phyloP scores from a whole-genome alignment of 2,113 vertebrate species.

The Hypanus sabinus region DNA sequence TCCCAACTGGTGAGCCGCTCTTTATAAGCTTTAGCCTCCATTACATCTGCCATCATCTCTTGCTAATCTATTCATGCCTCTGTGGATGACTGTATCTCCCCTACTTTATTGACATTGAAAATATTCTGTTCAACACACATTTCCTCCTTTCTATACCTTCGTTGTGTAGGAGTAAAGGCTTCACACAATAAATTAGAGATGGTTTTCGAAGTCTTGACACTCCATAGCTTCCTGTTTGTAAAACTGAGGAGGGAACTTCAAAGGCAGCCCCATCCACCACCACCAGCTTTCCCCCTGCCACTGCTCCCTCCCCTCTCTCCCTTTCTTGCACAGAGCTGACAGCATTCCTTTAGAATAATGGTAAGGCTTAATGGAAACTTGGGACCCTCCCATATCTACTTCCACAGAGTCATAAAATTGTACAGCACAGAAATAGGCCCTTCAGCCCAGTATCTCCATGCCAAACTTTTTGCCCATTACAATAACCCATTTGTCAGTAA shows the following conservation, averaged over 20 bases:
- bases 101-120: neutral
- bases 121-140: neutral
- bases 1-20: neutral
- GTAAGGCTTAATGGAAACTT: neutral
- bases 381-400: neutral
- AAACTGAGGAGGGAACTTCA: neutral
- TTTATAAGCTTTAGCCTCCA: neutral
- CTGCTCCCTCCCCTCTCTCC: no score
- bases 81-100: neutral
- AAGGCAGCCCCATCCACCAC: neutral
- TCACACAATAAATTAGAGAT: neutral
- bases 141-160: slow-evolving; percentile 6
- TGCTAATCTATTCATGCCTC: neutral
- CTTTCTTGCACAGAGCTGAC: neutral
- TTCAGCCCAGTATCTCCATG: no score
- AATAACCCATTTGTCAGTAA: no score
- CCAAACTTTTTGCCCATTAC: no score
- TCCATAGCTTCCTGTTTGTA: neutral
- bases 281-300: no score
- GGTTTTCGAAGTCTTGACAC: neutral
- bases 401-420: neutral
- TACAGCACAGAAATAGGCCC: no score
- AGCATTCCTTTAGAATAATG: no score
- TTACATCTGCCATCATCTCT: neutral
- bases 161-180: neutral